Conservation (phyloP, 2,888 invertebrate genomes). For the Diadegma fenestrale region DNA sequence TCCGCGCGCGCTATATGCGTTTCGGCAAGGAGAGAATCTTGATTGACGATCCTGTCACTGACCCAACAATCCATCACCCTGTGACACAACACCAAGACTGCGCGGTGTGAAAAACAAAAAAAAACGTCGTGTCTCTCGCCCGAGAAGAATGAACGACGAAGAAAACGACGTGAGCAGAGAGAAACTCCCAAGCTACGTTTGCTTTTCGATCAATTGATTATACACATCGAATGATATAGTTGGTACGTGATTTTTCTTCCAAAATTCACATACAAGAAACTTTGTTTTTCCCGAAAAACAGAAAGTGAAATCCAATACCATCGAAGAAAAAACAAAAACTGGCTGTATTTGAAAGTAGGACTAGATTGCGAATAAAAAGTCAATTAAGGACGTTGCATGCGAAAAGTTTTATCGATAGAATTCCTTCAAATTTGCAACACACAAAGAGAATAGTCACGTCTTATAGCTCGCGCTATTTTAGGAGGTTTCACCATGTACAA, state of each 20-base stretch:
- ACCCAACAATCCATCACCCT: constrained; percentile 59
- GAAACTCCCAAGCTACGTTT: constrained; percentile 9
- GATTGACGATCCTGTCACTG: constrained; percentile 66
- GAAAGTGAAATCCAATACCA: not conserved
- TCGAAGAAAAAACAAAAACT: not conserved
- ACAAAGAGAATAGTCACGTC: too few species aligned
- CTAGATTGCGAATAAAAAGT: not conserved
- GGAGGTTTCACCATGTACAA: too few species aligned
- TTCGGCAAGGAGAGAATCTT: constrained; percentile 51
- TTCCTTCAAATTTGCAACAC: too few species aligned
- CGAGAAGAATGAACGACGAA: constrained; percentile 31
- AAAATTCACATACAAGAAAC: not conserved
- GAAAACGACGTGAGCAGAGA: constrained; percentile 35
- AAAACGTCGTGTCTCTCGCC: constrained; percentile 31
- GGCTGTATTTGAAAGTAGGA: not conserved
- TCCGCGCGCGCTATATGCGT: constrained; percentile 37
- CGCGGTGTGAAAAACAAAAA: too few species aligned
- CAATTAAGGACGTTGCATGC: too few species aligned
- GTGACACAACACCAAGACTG: constrained; percentile 37
- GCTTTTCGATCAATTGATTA: constrained; percentile 54
- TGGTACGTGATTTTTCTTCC: constrained; percentile 18
- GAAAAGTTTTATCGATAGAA: too few species aligned
- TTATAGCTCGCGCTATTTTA: too few species aligned
- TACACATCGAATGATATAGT: constrained; percentile 38
- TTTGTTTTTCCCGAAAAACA: not conserved